A percentile compares a stretch with the other conserved stretches of the same genome.
Evolutionary conservation across 64 coral and sea anemone genomes (phyloP).

Genomic region (Stylophora pistillata): DNA sequence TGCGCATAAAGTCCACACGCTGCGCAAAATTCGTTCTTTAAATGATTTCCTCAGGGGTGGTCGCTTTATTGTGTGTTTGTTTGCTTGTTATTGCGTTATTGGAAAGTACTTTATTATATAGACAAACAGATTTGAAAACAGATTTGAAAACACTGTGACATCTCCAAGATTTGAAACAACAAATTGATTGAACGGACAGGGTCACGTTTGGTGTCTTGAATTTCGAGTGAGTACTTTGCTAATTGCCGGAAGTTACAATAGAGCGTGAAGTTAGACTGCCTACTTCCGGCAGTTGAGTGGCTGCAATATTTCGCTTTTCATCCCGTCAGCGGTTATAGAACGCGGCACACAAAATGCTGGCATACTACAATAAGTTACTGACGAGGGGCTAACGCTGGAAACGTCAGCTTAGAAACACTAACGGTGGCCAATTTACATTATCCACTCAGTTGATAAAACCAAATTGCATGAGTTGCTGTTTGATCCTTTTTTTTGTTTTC

Average conservation of each 20-base stretch:
- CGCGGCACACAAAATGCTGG: too few species aligned
- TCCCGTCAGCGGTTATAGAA: too few species aligned
- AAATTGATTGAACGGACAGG: neutral
- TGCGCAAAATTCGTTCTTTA: constrained; percentile 15
- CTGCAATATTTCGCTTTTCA: too few species aligned
- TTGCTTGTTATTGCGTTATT: constrained; percentile 6
- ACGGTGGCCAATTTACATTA: too few species aligned
- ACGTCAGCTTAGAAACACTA: too few species aligned
- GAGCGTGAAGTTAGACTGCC: neutral
- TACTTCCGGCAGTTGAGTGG: neutral
- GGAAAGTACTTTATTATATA: constrained; percentile 5
- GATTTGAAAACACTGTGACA: neutral
- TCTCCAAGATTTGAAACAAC: neutral
- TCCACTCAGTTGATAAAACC: too few species aligned
- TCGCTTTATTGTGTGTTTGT: neutral
- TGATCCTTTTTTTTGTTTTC: too few species aligned
- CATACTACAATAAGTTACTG: too few species aligned
- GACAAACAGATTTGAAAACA: constrained; percentile 5
- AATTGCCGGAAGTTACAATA: neutral
- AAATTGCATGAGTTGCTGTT: too few species aligned
- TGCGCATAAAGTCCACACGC: neutral
- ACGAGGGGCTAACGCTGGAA: too few species aligned
- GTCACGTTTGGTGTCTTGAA: constrained; percentile 7
- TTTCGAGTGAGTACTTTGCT: neutral
- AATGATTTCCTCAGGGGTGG: constrained; percentile 1